Conservation (phyloP, 2,113 vertebrate species). For the Phycodurus eques region DNA sequence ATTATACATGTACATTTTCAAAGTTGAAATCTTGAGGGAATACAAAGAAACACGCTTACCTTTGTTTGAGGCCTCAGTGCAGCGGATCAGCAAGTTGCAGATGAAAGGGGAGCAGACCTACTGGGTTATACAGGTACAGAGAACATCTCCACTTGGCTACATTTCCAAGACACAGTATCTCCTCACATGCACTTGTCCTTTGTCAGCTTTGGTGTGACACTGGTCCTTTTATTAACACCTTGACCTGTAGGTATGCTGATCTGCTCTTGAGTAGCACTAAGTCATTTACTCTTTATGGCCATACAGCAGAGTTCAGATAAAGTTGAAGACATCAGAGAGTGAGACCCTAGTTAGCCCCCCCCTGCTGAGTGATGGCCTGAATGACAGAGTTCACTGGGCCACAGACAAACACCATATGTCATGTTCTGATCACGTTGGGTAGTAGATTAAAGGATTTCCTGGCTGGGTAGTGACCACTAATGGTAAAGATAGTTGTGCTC, state of each 20-base stretch:
- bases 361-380: slow-evolving; percentile 38
- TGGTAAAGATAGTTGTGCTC: slow-evolving; percentile 11
- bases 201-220: slow-evolving; percentile 51
- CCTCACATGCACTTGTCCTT: slow-evolving; percentile 45
- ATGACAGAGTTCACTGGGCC: slow-evolving; percentile 25
- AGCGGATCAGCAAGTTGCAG: slow-evolving; percentile 43
- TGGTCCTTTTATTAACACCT: slow-evolving; percentile 51
- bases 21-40: slow-evolving; percentile 42
- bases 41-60: slow-evolving; percentile 52
- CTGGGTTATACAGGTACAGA: slow-evolving; percentile 34
- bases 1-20: slow-evolving; percentile 46
- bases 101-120: slow-evolving; percentile 37
- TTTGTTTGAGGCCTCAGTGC: slow-evolving; percentile 39
- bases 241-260: slow-evolving; percentile 55
- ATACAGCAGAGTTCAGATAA: slow-evolving; percentile 25
- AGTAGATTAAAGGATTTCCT: slow-evolving; percentile 30
- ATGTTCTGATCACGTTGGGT: slow-evolving; percentile 31
- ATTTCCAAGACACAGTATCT: slow-evolving; percentile 33
- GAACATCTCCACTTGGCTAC: slow-evolving; percentile 58
- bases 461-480: slow-evolving; percentile 34
- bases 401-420: slow-evolving; percentile 60
- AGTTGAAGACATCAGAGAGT: slow-evolving; percentile 33
- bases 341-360: slow-evolving; percentile 21
- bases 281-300: slow-evolving; percentile 42
- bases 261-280: slow-evolving; percentile 49